phyloP scores from a whole-genome alignment of 1,140 invertebrate species.

The Hormaphis cornu region DNA sequence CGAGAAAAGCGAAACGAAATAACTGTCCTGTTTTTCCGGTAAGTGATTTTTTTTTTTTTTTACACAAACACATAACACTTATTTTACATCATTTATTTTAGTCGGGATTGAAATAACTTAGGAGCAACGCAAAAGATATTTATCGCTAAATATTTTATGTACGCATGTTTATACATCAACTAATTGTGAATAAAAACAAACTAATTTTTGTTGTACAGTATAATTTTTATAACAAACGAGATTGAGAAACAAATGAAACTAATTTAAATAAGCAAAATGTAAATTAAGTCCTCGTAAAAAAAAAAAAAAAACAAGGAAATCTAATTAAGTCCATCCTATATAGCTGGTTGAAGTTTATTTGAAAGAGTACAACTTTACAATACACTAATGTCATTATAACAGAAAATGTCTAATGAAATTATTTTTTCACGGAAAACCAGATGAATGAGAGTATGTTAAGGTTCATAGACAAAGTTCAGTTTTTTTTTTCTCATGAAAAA shows the following conservation, averaged over 20 bases:
- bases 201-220: no score
- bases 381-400: slow-evolving; percentile 4
- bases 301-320: no score
- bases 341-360: slow-evolving; percentile 3
- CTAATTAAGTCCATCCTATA: slow-evolving; percentile 5
- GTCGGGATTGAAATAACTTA: background rate
- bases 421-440: background rate
- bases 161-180: background rate
- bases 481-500: background rate
- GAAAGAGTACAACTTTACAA: background rate
- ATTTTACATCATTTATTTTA: background rate
- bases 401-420: slow-evolving; percentile 14
- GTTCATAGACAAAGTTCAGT: background rate
- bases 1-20: background rate
- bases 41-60: background rate
- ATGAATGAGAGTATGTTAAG: background rate
- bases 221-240: slow-evolving; percentile 1
- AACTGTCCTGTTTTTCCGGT: background rate
- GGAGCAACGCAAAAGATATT: no score
- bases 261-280: background rate
- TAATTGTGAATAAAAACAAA: background rate
- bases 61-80: no score
- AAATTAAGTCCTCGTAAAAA: slow-evolving; percentile 11
- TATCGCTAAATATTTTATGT: no score
- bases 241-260: slow-evolving; percentile 15